Evolutionary conservation across 2,113 vertebrate genomes (phyloP), one percentile per base, ranked within the genome.

Genomic region (Carettochelys insculpta): DNA sequence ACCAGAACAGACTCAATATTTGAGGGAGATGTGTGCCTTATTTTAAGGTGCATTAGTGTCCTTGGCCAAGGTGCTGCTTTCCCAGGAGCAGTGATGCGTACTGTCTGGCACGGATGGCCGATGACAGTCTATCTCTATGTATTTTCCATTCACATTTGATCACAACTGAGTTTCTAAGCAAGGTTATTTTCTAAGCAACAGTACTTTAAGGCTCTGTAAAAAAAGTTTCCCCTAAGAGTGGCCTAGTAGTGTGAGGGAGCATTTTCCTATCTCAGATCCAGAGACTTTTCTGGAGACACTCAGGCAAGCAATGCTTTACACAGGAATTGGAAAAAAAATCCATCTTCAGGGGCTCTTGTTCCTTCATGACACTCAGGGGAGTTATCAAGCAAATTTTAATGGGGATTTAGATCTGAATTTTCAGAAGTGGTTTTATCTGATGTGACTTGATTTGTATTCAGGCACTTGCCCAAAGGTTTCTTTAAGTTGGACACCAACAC

Each of bases 51-150:
- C 38, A 34, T 38, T 4, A 8, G 4, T 89, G 85, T 73, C 82
- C 91, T 90, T 83, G 88, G 41, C 77, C 88, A 85, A 85, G 90
- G 85, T 86, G 88, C 79, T 19, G 16, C 43, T 79, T 56, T 91
- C 53, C 79, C 91, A 82, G 61, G 73, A 86, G 86, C 34, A 38
- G 45, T 68, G 48, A 65, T 17, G 29, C 31, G 83, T 78, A 89
- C 73, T 76, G 25, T 41, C 52, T 81, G 80, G 80, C n/a, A 58
- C 6, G 12, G 52, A 89, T 81, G 71, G 38, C 38, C n/a, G 38
- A 81, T 93, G 94, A 87, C 89, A 93, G 52, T 81, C 87, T 93
- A 86, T 86, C 91, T 87, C 51, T 73, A 82, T 79, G 77, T 47
- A 87, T 89, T 83, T 68, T 52, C 38, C 7, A 56, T 79, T 41